phyloP scores from a whole-genome alignment of 30 jellyfish, hydroid and myxozoan genomes.

The Aurelia sp. region DNA sequence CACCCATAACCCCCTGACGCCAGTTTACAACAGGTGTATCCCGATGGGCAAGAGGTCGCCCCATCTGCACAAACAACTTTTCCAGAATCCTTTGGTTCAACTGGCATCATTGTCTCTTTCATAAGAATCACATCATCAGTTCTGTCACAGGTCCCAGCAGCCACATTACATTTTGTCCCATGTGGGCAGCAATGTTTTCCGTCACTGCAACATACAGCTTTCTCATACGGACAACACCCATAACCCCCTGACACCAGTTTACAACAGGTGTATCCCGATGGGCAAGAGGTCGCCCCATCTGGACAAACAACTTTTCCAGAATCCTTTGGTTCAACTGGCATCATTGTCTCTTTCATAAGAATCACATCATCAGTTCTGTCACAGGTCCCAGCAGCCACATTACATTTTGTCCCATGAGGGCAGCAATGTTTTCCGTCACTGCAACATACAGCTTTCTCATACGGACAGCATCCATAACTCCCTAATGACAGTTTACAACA shows the following conservation, averaged over 20 bases:
- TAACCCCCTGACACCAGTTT: conserved; percentile 33
- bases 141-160: too few relatives aligned
- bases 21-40: conserved; percentile 59
- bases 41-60: conserved; percentile 38
- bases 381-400: neutral
- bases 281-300: conserved; percentile 57
- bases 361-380: too few relatives aligned
- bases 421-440: conserved; percentile 67
- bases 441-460: conserved; percentile 67
- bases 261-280: conserved; percentile 68
- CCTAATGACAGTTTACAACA: conserved; percentile 62
- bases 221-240: conserved; percentile 82
- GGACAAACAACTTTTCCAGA: conserved; percentile 42
- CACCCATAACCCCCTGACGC: conserved; percentile 65
- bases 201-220: too few relatives aligned
- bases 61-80: conserved; percentile 62
- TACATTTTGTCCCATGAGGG: conserved; percentile 47
- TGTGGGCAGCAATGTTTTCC: too few relatives aligned
- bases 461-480: conserved; percentile 70
- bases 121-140: too few relatives aligned
- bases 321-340: too few relatives aligned
- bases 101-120: too few relatives aligned
- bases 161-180: too few relatives aligned
- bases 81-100: too few relatives aligned
- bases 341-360: too few relatives aligned